Percentiles rank a stretch among this genome's conserved stretches.
These are phyloP conservation scores for Drosophila imparisetae DNA, from an alignment of 2,888 invertebrate genomes.

Conservation along the genomic window DNA sequence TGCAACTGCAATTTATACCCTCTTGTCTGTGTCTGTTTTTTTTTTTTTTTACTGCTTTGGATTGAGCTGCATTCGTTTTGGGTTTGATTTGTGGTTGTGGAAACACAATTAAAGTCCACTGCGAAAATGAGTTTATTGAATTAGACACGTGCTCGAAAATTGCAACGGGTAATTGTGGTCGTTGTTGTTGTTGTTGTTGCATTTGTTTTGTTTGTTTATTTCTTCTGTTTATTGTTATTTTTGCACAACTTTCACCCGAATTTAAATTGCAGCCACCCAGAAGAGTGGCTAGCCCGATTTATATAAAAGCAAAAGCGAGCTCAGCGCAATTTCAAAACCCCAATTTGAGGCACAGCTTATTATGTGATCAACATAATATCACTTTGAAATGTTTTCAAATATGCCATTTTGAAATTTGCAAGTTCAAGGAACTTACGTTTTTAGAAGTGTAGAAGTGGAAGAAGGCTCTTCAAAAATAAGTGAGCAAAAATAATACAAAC, in stretches of 20 bases:
- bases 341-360: not conserved
- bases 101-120: conserved; percentile 65
- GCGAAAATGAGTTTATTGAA: conserved; percentile 69
- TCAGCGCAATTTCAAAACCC: not conserved
- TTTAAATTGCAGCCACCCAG: conserved; percentile 13
- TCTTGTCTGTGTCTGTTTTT: conserved; percentile 30
- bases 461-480: not conserved
- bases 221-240: not conserved
- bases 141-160: conserved; percentile 73
- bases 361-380: not conserved
- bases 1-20: conserved; percentile 71
- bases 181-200: conserved; percentile 24
- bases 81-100: conserved; percentile 55
- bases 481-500: not conserved
- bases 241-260: conserved; percentile 48
- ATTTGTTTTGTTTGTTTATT: conserved; percentile 2
- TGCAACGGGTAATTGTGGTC: conserved; percentile 48
- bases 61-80: conserved; percentile 61
- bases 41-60: conserved; percentile 14
- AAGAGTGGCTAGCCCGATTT: conserved; percentile 11
- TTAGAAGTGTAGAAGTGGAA: not conserved
- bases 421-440: not conserved
- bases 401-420: not conserved
- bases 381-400: not conserved
- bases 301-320: conserved; percentile 36